Percentiles rank a stretch among this genome's conserved stretches.
These are phyloP conservation scores for Paedocypris micromegethes DNA, from an alignment of 2,797 vertebrate genomes.

Conservation along the genomic window DNA sequence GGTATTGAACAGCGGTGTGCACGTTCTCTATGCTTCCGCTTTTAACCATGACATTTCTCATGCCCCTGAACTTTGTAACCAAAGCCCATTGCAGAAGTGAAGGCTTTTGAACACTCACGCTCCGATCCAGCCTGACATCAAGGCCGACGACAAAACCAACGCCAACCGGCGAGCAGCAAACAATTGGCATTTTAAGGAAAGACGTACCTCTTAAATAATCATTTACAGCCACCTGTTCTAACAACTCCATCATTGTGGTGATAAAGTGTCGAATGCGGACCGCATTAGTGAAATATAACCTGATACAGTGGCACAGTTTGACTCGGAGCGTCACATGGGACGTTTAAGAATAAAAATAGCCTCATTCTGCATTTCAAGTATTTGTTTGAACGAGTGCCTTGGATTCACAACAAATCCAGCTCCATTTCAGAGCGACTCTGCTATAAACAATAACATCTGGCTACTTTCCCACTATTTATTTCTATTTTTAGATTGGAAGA, in stretches of 20 bases:
- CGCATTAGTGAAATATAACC: constrained; percentile 14
- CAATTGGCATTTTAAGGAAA: not conserved
- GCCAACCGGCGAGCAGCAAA: not conserved
- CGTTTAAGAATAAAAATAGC: not conserved
- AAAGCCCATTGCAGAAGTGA: constrained; percentile 23
- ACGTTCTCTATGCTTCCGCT: constrained; percentile 22
- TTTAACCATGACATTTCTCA: constrained; percentile 48
- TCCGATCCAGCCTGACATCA: constrained; percentile 15
- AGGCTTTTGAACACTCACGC: constrained; percentile 3
- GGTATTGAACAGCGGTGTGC: constrained; percentile 32
- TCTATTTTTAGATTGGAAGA: no score
- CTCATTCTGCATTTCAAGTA: not conserved
- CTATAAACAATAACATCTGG: no score
- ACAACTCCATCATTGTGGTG: constrained; percentile 15
- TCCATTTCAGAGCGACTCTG: not conserved
- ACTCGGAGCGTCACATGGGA: not conserved
- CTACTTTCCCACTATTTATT: no score
- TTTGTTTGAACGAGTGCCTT: not conserved
- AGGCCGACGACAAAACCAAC: constrained; percentile 1
- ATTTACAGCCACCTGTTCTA: constrained; percentile 1
- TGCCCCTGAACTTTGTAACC: constrained; percentile 37
- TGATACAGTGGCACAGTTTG: constrained; percentile 5
- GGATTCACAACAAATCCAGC: not conserved
- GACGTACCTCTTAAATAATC: not conserved
- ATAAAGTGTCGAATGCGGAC: constrained; percentile 10